Conservation (phyloP, 2,113 vertebrate genomes). For the Mohoua ochrocephala region DNA sequence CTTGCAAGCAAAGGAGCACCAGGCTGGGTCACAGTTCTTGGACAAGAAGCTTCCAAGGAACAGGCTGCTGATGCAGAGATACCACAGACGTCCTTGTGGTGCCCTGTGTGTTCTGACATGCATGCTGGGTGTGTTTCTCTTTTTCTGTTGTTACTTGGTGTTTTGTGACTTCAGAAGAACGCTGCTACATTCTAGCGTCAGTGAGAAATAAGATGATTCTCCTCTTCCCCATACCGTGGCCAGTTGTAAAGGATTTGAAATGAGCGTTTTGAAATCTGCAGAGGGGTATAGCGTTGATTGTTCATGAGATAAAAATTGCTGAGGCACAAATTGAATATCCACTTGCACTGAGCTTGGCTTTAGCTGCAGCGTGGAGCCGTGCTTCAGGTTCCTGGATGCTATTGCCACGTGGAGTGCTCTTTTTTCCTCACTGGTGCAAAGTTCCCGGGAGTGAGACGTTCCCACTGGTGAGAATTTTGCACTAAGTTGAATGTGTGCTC, state of each 20-base stretch:
- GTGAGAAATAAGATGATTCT: background rate
- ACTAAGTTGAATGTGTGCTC: background rate
- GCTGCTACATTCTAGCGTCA: background rate
- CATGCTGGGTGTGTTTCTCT: background rate
- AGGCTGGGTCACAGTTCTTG: background rate
- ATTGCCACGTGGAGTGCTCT: rapidly evolving
- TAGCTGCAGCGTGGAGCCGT: background rate
- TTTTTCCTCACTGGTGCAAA: background rate
- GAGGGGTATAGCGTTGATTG: background rate
- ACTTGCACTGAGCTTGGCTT: background rate
- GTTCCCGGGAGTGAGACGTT: background rate
- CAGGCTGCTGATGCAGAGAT: background rate
- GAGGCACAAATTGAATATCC: background rate
- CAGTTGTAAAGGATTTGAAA: background rate
- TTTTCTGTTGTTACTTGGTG: background rate
- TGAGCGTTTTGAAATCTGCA: background rate
- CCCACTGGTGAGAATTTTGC: background rate
- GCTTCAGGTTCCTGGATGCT: background rate
- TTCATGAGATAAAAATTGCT: background rate
- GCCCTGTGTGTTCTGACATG: background rate
- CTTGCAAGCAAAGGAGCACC: background rate
- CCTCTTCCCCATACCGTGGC: rapidly evolving
- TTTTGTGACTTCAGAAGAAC: background rate
- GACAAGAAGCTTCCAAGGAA: background rate
- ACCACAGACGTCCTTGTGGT: background rate